Percentiles rank a stretch among this genome's conserved stretches.
These are phyloP conservation scores for Drosophila yakuba DNA, from an alignment of 1,140 invertebrate genomes.

Conservation along the genomic window DNA sequence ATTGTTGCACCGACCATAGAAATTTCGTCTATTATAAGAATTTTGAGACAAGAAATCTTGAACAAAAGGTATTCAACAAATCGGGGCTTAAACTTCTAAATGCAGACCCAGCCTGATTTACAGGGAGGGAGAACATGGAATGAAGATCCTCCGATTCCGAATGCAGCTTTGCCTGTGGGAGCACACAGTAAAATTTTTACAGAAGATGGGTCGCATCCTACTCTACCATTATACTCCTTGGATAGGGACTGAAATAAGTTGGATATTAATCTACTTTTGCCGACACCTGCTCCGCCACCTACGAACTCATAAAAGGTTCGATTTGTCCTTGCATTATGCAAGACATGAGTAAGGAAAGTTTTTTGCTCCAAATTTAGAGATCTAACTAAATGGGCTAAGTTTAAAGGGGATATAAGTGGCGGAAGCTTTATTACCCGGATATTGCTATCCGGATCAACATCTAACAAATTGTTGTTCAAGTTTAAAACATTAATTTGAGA, in stretches of 20 bases:
- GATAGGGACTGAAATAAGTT: no score
- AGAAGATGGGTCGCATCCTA: background rate
- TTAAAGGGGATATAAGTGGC: no score
- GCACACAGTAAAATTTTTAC: background rate
- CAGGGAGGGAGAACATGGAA: conserved; percentile 1
- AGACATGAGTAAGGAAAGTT: no score
- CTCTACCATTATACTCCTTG: background rate
- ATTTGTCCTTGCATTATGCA: no score
- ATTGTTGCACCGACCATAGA: background rate
- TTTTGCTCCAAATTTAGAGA: no score
- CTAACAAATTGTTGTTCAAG: no score
- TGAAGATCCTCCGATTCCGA: background rate
- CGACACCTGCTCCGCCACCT: no score
- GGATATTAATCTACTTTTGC: no score
- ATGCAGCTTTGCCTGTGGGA: background rate
- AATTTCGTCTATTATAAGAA: background rate
- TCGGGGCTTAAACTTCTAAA: background rate
- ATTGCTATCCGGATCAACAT: no score
- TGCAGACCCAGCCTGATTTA: conserved; percentile 1
- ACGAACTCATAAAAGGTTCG: no score
- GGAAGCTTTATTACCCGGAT: no score
- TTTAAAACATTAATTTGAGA: background rate
- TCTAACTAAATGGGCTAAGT: no score
- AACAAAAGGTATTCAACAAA: background rate
- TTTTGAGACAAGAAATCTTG: background rate